A percentile compares a stretch with the other conserved stretches of the same genome.
phyloP scores from a whole-genome alignment of 2,797 vertebrate genomes.

The Chiloscyllium punctatum region DNA sequence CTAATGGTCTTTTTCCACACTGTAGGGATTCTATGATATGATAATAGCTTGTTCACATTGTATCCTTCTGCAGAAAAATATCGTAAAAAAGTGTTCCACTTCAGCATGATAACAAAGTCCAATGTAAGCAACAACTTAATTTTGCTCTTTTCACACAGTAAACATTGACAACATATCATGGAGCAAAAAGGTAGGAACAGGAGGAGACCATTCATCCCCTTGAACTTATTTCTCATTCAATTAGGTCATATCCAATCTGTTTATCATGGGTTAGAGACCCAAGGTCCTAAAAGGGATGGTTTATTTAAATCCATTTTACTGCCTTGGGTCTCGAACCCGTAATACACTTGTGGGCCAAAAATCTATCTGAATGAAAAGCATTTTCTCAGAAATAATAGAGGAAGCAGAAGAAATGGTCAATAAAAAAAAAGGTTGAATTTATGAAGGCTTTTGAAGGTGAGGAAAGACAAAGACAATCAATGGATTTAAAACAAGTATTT shows the following conservation, averaged over 20 bases:
- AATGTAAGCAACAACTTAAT: neutral
- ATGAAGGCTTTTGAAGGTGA: neutral
- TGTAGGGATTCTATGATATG: no score
- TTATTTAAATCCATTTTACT: neutral
- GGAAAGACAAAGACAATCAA: neutral
- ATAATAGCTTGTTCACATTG: neutral
- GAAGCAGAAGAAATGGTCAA: neutral
- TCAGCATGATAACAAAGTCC: neutral
- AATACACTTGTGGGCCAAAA: neutral
- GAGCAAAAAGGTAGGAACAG: neutral
- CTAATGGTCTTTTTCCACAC: no score
- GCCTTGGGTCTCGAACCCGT: neutral
- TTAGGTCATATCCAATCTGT: neutral
- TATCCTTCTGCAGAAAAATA: neutral
- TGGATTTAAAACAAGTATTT: neutral
- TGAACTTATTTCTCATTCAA: neutral
- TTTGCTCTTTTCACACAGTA: neutral
- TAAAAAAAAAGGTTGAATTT: neutral
- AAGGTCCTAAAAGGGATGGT: no score
- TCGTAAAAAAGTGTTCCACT: neutral
- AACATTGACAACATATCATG: neutral
- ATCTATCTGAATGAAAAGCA: neutral
- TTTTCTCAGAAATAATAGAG: neutral
- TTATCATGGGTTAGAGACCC: no score
- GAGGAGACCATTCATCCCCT: neutral